phyloP scores from a whole-genome alignment of 2,888 invertebrate species.

The Luperina nickerlii region DNA sequence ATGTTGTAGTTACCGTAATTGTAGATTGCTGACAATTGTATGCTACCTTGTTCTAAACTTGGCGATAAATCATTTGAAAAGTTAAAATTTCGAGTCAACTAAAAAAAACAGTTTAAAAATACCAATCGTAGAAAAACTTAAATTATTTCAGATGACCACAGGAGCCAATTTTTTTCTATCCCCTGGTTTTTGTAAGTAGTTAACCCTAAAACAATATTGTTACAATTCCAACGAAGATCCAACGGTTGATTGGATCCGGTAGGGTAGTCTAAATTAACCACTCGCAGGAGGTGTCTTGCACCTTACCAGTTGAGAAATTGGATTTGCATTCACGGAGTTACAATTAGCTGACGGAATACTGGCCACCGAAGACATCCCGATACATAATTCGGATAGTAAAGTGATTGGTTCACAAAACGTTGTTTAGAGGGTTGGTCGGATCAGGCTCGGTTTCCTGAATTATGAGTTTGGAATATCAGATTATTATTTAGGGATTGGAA shows the following conservation, averaged over 20 bases:
- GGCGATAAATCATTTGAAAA: not conserved
- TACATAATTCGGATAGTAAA: constrained; percentile 70
- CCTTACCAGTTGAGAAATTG: constrained; percentile 65
- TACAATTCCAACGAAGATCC: constrained; percentile 60
- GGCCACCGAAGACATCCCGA: constrained; percentile 62
- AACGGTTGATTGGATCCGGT: constrained; percentile 66
- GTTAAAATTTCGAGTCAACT: not conserved
- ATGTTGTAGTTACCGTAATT: not conserved
- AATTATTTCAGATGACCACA: constrained; percentile 34
- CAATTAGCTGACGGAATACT: constrained; percentile 71
- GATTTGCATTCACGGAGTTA: constrained; percentile 75
- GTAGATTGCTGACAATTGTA: not conserved
- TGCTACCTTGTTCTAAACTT: not conserved
- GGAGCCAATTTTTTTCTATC: constrained; percentile 29
- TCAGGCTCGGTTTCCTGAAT: constrained; percentile 44
- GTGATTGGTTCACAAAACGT: constrained; percentile 55
- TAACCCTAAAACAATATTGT: constrained; percentile 66
- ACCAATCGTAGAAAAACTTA: constrained; percentile 8
- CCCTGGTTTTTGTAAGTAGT: constrained; percentile 46
- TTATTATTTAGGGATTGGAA: constrained; percentile 53
- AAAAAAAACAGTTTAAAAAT: not conserved
- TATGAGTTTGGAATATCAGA: constrained; percentile 59
- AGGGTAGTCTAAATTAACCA: constrained; percentile 69
- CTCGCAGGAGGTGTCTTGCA: constrained; percentile 65
- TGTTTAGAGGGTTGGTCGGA: constrained; percentile 35